These are phyloP conservation scores for Gobionotothen gibberifrons DNA, from an alignment of 2,797 vertebrate genomes.

Conservation along the genomic window DNA sequence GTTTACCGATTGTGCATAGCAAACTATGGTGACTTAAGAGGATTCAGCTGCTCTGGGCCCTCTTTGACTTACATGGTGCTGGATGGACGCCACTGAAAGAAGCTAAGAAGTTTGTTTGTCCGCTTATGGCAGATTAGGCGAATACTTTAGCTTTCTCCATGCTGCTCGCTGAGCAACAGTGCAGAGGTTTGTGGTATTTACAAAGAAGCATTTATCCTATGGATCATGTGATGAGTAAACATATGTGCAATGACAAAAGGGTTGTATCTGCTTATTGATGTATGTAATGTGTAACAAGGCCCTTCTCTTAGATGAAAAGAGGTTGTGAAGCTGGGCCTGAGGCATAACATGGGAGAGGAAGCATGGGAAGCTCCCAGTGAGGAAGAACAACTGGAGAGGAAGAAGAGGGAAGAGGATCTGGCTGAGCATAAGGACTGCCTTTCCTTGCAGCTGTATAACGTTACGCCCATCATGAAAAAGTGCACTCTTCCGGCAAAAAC, in stretches of 20 bases:
- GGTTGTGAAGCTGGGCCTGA: slow-evolving; percentile 44
- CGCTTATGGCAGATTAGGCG: slow-evolving; percentile 27
- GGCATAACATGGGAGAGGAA: slow-evolving; percentile 44
- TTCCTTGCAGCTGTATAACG: slow-evolving; percentile 50
- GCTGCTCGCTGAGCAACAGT: slow-evolving; percentile 20
- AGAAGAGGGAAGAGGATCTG: slow-evolving; percentile 33
- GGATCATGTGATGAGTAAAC: slow-evolving; percentile 2
- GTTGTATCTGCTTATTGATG: slow-evolving; percentile 13
- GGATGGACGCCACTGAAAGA: slow-evolving; percentile 43
- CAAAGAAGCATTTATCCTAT: slow-evolving; percentile 2
- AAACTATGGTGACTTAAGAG: slow-evolving; percentile 49
- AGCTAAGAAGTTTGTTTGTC: slow-evolving; percentile 41
- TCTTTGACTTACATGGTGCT: slow-evolving; percentile 52
- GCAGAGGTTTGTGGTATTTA: not conserved
- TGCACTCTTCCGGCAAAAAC: slow-evolving; percentile 63
- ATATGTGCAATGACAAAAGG: slow-evolving; percentile 8
- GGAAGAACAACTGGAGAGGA: slow-evolving; percentile 18
- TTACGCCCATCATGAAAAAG: slow-evolving; percentile 66
- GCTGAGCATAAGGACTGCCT: slow-evolving; percentile 39
- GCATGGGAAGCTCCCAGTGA: slow-evolving; percentile 59
- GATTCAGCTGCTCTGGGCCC: slow-evolving; percentile 64
- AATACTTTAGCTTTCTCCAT: slow-evolving; percentile 40
- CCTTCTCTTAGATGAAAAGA: slow-evolving; percentile 42
- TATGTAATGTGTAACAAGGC: slow-evolving; percentile 42
- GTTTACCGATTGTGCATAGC: slow-evolving; percentile 68